A percentile compares a stretch with the other conserved stretches of the same genome.
Conservation (phyloP, 2,113 vertebrate species). For the Catharus fuscescens region DNA sequence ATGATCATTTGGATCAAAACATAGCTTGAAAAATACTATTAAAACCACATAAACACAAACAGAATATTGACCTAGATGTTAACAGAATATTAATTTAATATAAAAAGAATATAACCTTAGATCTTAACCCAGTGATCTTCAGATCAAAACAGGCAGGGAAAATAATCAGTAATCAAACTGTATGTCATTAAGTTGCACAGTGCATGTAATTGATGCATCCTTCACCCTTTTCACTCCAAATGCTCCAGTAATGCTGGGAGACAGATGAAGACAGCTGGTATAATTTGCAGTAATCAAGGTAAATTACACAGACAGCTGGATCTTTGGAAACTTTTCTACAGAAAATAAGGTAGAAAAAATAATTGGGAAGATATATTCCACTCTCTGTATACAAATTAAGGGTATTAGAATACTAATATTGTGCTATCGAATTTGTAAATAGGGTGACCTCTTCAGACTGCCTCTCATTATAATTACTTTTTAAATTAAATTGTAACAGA, state of each 20-base stretch:
- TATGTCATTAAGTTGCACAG: not conserved
- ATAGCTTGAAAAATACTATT: not conserved
- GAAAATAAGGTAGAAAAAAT: not conserved
- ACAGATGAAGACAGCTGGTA: not conserved
- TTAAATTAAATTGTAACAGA: not conserved
- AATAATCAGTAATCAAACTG: not conserved
- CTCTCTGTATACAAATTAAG: not conserved
- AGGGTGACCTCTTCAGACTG: not conserved
- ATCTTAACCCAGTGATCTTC: not conserved
- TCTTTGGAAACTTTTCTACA: not conserved
- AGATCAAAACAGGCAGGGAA: not conserved
- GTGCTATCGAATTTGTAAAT: not conserved
- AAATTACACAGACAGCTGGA: not conserved
- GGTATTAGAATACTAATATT: not conserved
- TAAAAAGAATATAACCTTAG: not conserved
- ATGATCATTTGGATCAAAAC: not conserved
- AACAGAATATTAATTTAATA: not conserved
- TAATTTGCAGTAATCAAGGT: not conserved
- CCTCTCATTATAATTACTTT: not conserved
- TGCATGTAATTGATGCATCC: not conserved
- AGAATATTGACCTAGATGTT: not conserved
- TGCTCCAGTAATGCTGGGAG: not conserved
- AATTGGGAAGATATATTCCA: not conserved
- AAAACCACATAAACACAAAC: not conserved
- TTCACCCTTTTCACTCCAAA: not conserved